Evolutionary conservation across 2,113 vertebrate genomes (phyloP).

Genomic region (Hymenochirus boettgeri): DNA sequence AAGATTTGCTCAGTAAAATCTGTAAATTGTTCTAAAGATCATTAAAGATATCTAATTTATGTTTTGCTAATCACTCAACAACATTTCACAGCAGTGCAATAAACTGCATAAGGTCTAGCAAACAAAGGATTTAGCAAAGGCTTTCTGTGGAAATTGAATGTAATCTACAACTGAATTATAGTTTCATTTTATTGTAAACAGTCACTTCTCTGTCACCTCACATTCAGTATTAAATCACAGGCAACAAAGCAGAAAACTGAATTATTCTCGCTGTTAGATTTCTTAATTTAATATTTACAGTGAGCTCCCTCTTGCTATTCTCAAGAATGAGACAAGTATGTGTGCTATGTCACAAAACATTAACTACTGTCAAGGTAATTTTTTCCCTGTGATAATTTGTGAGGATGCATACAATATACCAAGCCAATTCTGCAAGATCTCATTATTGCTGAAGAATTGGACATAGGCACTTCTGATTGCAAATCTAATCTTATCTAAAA

Average conservation of each 20-base stretch:
- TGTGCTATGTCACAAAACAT: constrained; percentile 90
- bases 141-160: constrained; percentile 14
- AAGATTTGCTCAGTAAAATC: too few relatives aligned
- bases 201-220: constrained; percentile 65
- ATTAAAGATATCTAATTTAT: not conserved
- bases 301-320: constrained; percentile 72
- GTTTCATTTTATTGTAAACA: constrained; percentile 47
- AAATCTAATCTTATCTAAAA: too few relatives aligned
- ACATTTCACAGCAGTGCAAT: not conserved
- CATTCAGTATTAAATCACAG: constrained; percentile 71
- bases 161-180: constrained; percentile 23
- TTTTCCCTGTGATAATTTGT: constrained; percentile 78
- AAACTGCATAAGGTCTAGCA: not conserved
- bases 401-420: constrained; percentile 58
- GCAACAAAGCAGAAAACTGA: constrained; percentile 96
- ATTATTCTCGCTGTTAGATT: constrained; percentile 95
- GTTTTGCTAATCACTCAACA: not conserved
- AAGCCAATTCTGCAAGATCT: constrained; percentile 51
- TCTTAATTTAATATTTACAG: constrained; percentile 98
- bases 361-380: constrained; percentile 80
- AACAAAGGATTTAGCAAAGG: constrained; percentile 8
- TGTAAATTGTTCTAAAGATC: not conserved
- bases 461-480: constrained; percentile 40
- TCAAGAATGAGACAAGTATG: constrained; percentile 76
- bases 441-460: constrained; percentile 36